Evolutionary conservation across 2,888 invertebrate genomes (phyloP), one percentile per base, ranked within the genome.

Genomic region (Sialis fuliginosa): DNA sequence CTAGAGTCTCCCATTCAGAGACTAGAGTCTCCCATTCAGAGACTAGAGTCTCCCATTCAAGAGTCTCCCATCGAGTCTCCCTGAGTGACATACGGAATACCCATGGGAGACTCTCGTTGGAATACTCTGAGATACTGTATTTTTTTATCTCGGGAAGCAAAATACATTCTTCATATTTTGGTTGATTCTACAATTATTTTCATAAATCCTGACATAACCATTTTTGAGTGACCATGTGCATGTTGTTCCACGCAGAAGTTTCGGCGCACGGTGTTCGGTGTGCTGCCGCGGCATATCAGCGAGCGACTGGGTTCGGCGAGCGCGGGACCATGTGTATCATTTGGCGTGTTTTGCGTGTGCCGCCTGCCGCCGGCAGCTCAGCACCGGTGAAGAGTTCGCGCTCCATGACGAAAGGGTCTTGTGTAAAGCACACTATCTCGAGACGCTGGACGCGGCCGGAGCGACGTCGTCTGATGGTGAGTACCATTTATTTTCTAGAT

Each of bases 311-410:
- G 96, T 98, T 58, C 75, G 97, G 52, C 81, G 92, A 61, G 97
- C 97, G 34, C 74, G 89, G 46, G 87, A 89, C 60, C 82, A 88
- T 64, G 91, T 97, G 33, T 98, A 95, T 70, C 97, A 98, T 69
- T 73, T 98, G 63, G 97, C 97, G 43, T 98, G 98, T 69, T 98
- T 98, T 69, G 93, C 96, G 13, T 97, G 97, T 67, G 93, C 96
- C 66, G 88, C 90, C 49, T 92, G 92, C 65, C 89, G 90, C 56
- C 75, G 91, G 33, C 92, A 92, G 67, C 72, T 92, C 49, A 88
- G 87, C 54, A 92, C 91, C 1, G 95, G 95, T 5, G 95, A 96
- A 65, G 95, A 97, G 71, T 98, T 97, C 67, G 95, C 96, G 8
- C 75, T 97, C 50, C 86, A 93, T 64, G 93, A 96, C 57, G 88